phyloP scores from a whole-genome alignment of 2,888 invertebrate species.

The Agriopis leucophaearia region DNA sequence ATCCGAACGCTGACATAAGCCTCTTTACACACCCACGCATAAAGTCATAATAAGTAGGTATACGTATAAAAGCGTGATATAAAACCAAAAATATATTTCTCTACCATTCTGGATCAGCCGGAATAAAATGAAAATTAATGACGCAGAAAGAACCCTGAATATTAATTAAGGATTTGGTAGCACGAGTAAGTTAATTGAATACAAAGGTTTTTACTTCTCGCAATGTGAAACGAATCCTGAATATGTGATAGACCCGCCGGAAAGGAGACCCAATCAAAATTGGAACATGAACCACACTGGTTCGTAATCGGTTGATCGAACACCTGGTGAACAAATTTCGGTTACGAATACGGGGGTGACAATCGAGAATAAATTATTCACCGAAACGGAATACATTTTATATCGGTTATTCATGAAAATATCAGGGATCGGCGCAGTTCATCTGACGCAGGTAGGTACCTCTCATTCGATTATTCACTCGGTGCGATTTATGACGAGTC shows the following conservation, averaged over 20 bases:
- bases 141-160: conserved; percentile 30
- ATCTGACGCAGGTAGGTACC: conserved; percentile 57
- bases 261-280: conserved; percentile 47
- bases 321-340: conserved; percentile 66
- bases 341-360: conserved; percentile 61
- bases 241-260: conserved; percentile 41
- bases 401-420: conserved; percentile 77
- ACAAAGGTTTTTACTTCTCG: conserved; percentile 39
- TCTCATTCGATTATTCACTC: conserved; percentile 67
- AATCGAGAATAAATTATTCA: conserved; percentile 79
- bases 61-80: not conserved
- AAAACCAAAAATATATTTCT: conserved; percentile 14
- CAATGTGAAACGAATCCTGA: conserved; percentile 41
- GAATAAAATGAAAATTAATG: conserved; percentile 35
- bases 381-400: conserved; percentile 70
- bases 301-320: conserved; percentile 66
- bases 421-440: conserved; percentile 63
- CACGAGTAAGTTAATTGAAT: conserved; percentile 38
- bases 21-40: conserved; percentile 1
- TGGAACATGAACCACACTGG: conserved; percentile 49
- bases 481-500: conserved; percentile 63
- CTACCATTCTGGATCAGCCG: conserved; percentile 14
- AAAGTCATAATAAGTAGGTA: not conserved
- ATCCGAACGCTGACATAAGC: conserved; percentile 2
- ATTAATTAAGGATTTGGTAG: conserved; percentile 33